Base-by-base conservation (phyloP, 2,888 invertebrate genomes). In the Lysandra bellargus region DNA sequence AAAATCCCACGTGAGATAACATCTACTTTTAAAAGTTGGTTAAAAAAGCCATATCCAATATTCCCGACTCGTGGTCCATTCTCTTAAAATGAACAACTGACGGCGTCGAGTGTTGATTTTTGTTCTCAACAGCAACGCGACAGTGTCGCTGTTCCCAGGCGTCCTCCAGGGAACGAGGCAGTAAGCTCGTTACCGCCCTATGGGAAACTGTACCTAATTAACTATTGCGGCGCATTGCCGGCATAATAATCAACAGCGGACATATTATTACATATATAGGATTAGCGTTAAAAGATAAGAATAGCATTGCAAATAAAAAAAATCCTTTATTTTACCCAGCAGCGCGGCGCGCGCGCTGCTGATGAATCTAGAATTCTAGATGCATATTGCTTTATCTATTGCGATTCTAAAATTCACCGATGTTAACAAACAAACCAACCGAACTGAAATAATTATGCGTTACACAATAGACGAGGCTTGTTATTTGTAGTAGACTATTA, bases 21-120 rank as follows among this genome's bases (percentile, higher is more conserved):
- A 17, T 14, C 57, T 57, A 57, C 57, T 17, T 17, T 57, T 17
- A 57, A 4, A 12, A 57, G 14, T 14, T 4, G 17, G 3, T n/a
- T 84, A 80, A 73, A 23, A 76, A 14, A 33, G 57, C 85, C 89
- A 57, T 81, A 87, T 90, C 87, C 83, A 86, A 61, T 61, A 44
- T 44, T 79, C 76, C 44, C 1, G 33, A 14, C 3, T 61, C 23
- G 2, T 57, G 44, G 76, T 64, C 40, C 33, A 49, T 61, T 57
- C 79, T 81, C 82, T 85, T 83, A 84, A 90, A 91, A 90, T 89
- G 92, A 90, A 87, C 92, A 91, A 85, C 88, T 82, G 82, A 82
- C 83, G 84, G 85, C 83, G 83, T 84, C 84, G 86, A 89, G 89
- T 94, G 94, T 94, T 94, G 93, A 94, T 94, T 94, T 94, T 93